Percentiles rank a stretch among this genome's conserved stretches.
Evolutionary conservation across 2,888 invertebrate genomes (phyloP).

Genomic region (Dione vanillae): DNA sequence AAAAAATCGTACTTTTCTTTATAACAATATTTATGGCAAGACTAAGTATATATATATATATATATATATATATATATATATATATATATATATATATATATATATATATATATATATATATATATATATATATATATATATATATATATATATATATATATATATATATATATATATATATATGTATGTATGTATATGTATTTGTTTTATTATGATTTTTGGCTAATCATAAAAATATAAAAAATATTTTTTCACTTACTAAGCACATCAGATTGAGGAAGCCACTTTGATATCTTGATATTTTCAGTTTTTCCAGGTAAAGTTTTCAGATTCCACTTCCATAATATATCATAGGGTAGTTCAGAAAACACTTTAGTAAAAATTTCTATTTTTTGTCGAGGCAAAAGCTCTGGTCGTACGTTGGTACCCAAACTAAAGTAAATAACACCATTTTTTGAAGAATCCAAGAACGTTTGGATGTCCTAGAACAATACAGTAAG

Average conservation of each 20-base stretch:
- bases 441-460: slow-evolving; percentile 61
- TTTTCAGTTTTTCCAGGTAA: slow-evolving; percentile 42
- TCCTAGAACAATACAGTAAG: slow-evolving; percentile 51
- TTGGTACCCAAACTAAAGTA: slow-evolving; percentile 68
- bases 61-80: too few relatives aligned
- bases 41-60: too few relatives aligned
- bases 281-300: slow-evolving; percentile 45
- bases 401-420: slow-evolving; percentile 53
- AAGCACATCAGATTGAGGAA: slow-evolving; percentile 60
- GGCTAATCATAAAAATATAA: too few relatives aligned
- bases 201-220: too few relatives aligned
- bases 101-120: too few relatives aligned
- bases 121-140: too few relatives aligned
- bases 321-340: slow-evolving; percentile 63
- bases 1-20: too few relatives aligned
- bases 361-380: slow-evolving; percentile 59
- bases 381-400: slow-evolving; percentile 53
- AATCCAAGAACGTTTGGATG: slow-evolving; percentile 56
- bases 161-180: too few relatives aligned
- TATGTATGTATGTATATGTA: too few relatives aligned
- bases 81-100: too few relatives aligned
- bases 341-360: slow-evolving; percentile 63
- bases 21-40: too few relatives aligned
- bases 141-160: too few relatives aligned
- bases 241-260: slow-evolving; percentile 48